Conservation (phyloP, 2,888 invertebrate species). For the Geophilus truncorum region DNA sequence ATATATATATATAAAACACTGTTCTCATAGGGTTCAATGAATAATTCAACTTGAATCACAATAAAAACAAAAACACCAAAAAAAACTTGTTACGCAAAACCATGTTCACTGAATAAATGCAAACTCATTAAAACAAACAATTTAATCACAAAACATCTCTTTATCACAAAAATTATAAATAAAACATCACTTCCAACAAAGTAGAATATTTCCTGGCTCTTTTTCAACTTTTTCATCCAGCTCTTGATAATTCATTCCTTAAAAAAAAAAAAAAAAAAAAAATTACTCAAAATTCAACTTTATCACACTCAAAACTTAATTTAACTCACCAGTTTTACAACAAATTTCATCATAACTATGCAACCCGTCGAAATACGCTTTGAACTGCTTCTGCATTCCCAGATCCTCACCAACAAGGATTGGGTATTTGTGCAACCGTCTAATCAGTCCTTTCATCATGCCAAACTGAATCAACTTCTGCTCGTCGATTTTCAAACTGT, state of each 20-base stretch:
- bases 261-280: background rate
- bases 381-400: conserved; percentile 42
- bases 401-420: conserved; percentile 41
- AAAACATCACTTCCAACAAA: conserved; percentile 56
- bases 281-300: background rate
- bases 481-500: conserved; percentile 57
- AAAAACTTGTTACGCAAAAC: no score
- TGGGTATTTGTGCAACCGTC: conserved; percentile 66
- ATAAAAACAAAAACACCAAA: no score
- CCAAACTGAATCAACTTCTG: conserved; percentile 77
- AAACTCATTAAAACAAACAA: no score
- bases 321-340: conserved; percentile 59
- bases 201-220: conserved; percentile 72
- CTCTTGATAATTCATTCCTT: conserved; percentile 63
- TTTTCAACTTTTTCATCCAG: conserved; percentile 76
- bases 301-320: background rate
- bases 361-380: conserved; percentile 65
- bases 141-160: background rate
- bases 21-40: no score
- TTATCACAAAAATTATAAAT: no score
- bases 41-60: no score
- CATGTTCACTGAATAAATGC: no score
- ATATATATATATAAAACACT: no score
- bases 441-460: conserved; percentile 73
- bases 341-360: conserved; percentile 86